Percentiles rank a stretch among this genome's conserved stretches.
These are phyloP conservation scores for Urophycis tenuis DNA, from an alignment of 2,797 vertebrate genomes.

Conservation along the genomic window DNA sequence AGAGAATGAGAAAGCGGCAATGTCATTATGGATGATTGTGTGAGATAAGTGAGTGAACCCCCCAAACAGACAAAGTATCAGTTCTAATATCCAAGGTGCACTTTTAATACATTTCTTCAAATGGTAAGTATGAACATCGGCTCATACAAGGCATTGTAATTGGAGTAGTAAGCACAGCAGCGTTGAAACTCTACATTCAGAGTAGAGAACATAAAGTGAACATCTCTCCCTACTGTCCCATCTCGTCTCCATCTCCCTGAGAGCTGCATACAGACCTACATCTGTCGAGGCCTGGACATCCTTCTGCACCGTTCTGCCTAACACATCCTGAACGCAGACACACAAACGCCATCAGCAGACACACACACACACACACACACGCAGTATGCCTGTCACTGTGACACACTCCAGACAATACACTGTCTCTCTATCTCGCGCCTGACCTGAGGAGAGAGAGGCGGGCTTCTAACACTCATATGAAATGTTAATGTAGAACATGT, in stretches of 20 bases:
- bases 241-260: slow-evolving; percentile 42
- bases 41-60: background rate
- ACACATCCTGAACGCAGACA: slow-evolving; percentile 67
- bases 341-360: slow-evolving; percentile 68
- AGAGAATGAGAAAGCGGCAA: background rate
- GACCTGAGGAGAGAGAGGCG: background rate
- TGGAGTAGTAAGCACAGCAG: background rate
- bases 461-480: background rate
- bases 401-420: too few species aligned
- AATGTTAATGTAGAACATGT: slow-evolving; percentile 1
- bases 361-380: slow-evolving; percentile 16
- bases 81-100: background rate
- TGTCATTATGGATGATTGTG: background rate
- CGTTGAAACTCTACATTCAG: background rate
- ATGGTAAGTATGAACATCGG: background rate
- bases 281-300: slow-evolving; percentile 53
- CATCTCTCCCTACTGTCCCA: background rate
- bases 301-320: slow-evolving; percentile 61
- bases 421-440: too few species aligned
- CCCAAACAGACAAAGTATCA: background rate
- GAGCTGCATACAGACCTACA: slow-evolving; percentile 47
- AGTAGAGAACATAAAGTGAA: background rate
- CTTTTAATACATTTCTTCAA: background rate
- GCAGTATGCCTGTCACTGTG: slow-evolving; percentile 1
- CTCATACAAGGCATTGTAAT: background rate